Evolutionary conservation across 2,113 vertebrate species (phyloP), one percentile per base, ranked within the genome.

Genomic region (Opisthocomus hoazin): DNA sequence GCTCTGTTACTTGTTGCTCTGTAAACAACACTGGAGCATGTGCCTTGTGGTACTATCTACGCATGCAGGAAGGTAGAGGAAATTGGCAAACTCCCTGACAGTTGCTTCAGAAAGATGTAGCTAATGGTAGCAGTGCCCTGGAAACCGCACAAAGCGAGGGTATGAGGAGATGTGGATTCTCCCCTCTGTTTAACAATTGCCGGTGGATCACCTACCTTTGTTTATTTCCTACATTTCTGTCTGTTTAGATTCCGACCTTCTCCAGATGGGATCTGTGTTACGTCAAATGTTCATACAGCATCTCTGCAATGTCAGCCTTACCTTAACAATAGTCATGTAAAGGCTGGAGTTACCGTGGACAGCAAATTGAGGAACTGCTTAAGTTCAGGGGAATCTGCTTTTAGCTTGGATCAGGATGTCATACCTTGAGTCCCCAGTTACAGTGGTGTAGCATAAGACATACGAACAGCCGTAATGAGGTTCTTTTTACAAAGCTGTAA

Each of bases 71-170:
- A 81, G 26, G 45, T 37, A 70, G 39, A 75, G 26, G 41, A 26
- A 83, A 61, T 56, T 29, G 10, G 45, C 1, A n/a, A 57, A 45
- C 14, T 71, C 27, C 34, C 37, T 73, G 14, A 34, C 66, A 94
- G 34, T 11, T 61, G 13, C 50, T 71, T 85, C 11, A 53, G 80
- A 79, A 85, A 69, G 39, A 26, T 69, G 13, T 29, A 69, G n/a
- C 29, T 63, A n/a, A 34, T 37, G 36, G 50, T 63, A 71, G 14
- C 19, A 41, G 16, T 58, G 27, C 54, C 54, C 41, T 84, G 45
- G 58, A 66, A 90, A 80, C 24, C 0, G 2, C 53, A 20, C 12
- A 14, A 32, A 80, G 37, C 0, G 0, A 1, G 5, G 17, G 10
- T 34, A 12, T 12, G n/a, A 82, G 21, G 51, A 75, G 11, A 32